Evolutionary conservation across 2,888 invertebrate species (phyloP), one percentile per base, ranked within the genome.

Genomic region (Trissolcus brochymenae): DNA sequence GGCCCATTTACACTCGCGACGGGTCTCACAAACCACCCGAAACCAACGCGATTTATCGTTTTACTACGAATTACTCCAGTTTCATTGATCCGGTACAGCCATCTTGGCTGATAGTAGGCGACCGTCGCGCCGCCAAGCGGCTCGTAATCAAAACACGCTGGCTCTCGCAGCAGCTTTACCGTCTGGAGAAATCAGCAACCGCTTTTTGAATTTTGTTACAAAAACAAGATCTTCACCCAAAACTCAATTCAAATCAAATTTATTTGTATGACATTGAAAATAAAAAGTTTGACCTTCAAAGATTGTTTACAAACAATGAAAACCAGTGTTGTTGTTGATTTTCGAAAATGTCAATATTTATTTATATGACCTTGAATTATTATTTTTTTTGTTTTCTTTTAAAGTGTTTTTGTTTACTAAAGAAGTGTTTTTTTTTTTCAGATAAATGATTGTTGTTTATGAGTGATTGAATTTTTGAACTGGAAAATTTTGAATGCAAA

Each of bases 31-130:
- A 79, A 41, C 73, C 78, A 64, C 81, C 80, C 79, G 76, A 80
- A 75, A 73, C 76, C 56, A 74, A 19, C 54, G 62, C 68, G 73
- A 79, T 82, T 82, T 80, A 76, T 73, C 80, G 78, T 86, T 87
- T 88, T 88, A 89, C 87, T 88, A 87, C 86, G 87, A 87, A 84
- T 88, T 87, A 89, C 88, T 87, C 87, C 85, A 85, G 86, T 88
- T 93, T 93, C 94, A 94, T 94, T 94, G 94, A 94, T 94, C 94
- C 92, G 85, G 89, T 87, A 91, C 91, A 91, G 93, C 94, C 94
- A 94, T 94, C 90, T 93, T 93, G 91, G 81, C 77, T 70, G 72
- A 66, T 72, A 76, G 71, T 65, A 54, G 56, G 76, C 79, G 85
- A 87, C 91, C 90, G 89, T 0, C 9, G 90, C 87, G 87, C 88